Conservation (phyloP, 2,113 vertebrate genomes). For the Redunca redunca region DNA sequence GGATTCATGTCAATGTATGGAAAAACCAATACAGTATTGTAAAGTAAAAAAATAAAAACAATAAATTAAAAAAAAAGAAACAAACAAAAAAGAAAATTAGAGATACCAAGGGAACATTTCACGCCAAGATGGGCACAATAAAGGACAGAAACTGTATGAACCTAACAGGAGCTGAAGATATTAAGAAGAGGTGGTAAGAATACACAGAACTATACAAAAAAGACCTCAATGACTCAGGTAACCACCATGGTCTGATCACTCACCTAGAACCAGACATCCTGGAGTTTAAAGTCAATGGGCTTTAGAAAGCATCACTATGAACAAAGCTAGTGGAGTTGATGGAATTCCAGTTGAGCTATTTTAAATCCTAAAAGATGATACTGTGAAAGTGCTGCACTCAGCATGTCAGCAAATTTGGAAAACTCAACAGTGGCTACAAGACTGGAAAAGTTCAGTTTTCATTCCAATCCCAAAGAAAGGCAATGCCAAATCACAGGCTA, state of each 20-base stretch:
- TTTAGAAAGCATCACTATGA: not conserved
- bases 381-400: not conserved
- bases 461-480: not conserved
- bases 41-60: no score
- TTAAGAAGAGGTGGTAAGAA: not conserved
- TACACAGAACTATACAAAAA: not conserved
- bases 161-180: not conserved
- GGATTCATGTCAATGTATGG: no score
- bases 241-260: not conserved
- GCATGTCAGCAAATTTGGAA: not conserved
- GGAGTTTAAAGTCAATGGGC: not conserved
- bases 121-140: not conserved
- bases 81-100: not conserved
- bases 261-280: not conserved
- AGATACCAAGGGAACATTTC: not conserved
- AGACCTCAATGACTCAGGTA: not conserved
- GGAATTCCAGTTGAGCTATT: not conserved
- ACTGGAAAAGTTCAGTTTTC: not conserved
- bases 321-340: not conserved
- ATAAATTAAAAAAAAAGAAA: no score
- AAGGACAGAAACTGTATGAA: accelerated
- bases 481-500: not conserved
- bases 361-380: not conserved
- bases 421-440: not conserved
- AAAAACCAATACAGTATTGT: no score